Conservation (phyloP, 2,113 vertebrate genomes). For the Egretta garzetta region DNA sequence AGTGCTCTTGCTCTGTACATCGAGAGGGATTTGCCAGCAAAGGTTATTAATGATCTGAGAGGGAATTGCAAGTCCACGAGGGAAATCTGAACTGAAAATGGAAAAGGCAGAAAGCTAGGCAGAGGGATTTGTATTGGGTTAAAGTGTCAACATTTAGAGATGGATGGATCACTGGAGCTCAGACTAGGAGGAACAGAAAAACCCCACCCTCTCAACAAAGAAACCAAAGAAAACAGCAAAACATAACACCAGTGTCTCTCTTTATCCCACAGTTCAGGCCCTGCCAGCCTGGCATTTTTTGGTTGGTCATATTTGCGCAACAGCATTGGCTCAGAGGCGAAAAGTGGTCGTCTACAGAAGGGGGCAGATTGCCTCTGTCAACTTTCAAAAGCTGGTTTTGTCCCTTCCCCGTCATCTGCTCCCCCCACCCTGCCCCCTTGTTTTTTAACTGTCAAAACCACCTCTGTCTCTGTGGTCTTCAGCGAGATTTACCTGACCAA, state of each 20-base stretch:
- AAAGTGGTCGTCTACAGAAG: neutral
- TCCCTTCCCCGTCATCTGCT: neutral
- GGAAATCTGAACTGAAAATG: slow-evolving; percentile 50
- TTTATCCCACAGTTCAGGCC: neutral
- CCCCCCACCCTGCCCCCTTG: rapidly evolving
- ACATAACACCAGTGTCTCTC: neutral
- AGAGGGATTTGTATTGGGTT: slow-evolving; percentile 6
- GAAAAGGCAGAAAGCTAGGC: slow-evolving; percentile 46
- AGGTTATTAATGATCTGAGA: slow-evolving; percentile 57
- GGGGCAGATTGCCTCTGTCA: neutral
- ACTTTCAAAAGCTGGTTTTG: neutral
- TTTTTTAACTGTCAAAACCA: neutral
- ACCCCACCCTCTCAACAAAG: neutral
- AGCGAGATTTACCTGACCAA: neutral
- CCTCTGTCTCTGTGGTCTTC: neutral
- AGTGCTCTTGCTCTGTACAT: neutral
- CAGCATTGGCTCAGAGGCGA: neutral
- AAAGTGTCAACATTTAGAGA: slow-evolving; percentile 52
- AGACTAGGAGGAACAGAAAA: neutral
- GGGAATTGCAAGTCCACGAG: neutral
- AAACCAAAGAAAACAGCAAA: slow-evolving; percentile 19
- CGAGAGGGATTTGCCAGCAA: slow-evolving; percentile 58
- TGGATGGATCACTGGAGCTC: slow-evolving; percentile 27
- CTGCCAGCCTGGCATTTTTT: neutral
- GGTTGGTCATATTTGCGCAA: neutral